A percentile compares a stretch with the other conserved stretches of the same genome.
These are phyloP conservation scores for Amphipyra tragopoginis DNA, from an alignment of 2,888 invertebrate species.

Conservation along the genomic window DNA sequence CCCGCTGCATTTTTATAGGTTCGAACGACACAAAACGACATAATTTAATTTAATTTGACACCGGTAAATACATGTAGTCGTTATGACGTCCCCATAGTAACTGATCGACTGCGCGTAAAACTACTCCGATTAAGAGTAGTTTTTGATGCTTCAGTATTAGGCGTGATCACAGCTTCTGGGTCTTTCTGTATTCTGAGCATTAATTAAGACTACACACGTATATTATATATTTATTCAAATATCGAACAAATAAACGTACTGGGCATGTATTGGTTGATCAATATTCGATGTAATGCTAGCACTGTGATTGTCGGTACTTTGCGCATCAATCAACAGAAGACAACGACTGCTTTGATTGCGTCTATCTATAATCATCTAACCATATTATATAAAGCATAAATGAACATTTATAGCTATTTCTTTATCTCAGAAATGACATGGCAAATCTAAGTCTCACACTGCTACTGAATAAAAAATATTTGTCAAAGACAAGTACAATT, in stretches of 20 bases:
- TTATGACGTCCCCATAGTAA: no score
- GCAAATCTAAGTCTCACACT: not conserved
- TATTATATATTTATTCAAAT: slow-evolving; percentile 6
- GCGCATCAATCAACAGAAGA: slow-evolving; percentile 39
- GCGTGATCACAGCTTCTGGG: no score
- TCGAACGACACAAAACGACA: no score
- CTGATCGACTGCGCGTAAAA: no score
- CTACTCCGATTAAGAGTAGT: no score
- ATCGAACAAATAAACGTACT: not conserved
- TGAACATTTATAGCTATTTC: slow-evolving; percentile 13
- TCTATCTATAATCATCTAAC: slow-evolving; percentile 10
- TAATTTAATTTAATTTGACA: no score
- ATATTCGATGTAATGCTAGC: slow-evolving; percentile 20
- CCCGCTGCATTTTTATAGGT: no score
- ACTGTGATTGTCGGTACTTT: slow-evolving; percentile 41
- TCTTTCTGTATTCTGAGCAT: no score
- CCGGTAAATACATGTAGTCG: no score
- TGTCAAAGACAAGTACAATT: slow-evolving; percentile 27
- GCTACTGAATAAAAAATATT: slow-evolving; percentile 32
- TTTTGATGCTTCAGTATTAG: no score
- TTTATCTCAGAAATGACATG: slow-evolving; percentile 15
- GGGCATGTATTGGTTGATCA: slow-evolving; percentile 10
- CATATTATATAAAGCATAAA: slow-evolving; percentile 5
- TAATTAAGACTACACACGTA: no score
- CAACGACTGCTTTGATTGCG: slow-evolving; percentile 48